Evolutionary conservation across 1,140 invertebrate genomes (phyloP).

Genomic region (Neotoxoptera formosana): DNA sequence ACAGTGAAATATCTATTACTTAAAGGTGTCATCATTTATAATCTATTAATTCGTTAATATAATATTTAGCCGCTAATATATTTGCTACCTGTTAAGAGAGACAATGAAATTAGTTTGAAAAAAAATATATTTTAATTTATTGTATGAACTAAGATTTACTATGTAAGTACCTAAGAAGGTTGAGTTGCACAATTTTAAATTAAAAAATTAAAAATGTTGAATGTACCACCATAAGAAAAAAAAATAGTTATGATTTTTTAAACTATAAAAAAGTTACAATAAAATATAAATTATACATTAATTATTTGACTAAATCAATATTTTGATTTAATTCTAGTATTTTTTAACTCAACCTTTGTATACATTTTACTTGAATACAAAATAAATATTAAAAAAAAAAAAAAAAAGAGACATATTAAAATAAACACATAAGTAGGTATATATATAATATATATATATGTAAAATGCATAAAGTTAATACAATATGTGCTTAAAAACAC

Average conservation of each 20-base stretch:
- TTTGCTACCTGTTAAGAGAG: neutral
- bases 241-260: neutral
- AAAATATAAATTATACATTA: neutral
- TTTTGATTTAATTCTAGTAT: constrained; percentile 19
- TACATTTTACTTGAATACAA: constrained; percentile 16
- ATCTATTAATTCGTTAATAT: constrained; percentile 49
- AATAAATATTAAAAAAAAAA: neutral
- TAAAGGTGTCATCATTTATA: constrained; percentile 34
- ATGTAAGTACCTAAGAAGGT: neutral
- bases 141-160: neutral
- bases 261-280: neutral
- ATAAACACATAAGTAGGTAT: neutral
- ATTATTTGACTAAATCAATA: neutral
- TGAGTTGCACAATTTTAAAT: neutral
- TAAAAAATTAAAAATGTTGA: neutral
- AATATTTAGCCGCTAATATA: constrained; percentile 5
- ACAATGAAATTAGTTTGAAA: constrained; percentile 29
- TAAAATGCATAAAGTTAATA: constrained; percentile 28
- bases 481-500: neutral
- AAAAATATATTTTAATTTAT: neutral
- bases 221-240: neutral
- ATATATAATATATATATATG: neutral
- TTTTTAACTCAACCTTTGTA: neutral
- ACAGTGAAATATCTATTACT: constrained; percentile 20
- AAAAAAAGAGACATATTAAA: neutral